Evolutionary conservation across 1,140 invertebrate species (phyloP).

Genomic region (Drosophila prosaltans): DNA sequence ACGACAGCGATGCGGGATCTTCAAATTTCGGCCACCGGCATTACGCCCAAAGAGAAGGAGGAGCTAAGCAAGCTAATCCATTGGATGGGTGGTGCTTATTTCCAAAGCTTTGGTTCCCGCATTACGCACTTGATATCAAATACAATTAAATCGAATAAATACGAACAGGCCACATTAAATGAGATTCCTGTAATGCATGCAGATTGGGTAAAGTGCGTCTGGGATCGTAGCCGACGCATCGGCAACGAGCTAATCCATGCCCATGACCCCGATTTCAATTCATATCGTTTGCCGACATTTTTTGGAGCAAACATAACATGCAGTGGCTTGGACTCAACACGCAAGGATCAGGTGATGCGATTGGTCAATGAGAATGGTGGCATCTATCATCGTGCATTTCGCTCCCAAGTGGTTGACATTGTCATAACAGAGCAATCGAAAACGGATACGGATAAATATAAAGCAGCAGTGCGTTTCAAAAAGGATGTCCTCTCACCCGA

Average conservation of each 20-base stretch:
- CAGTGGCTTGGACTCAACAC: constrained; percentile 87
- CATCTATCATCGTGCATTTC: constrained; percentile 84
- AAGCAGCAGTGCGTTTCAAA: constrained; percentile 89
- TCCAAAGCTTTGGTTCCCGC: constrained; percentile 87
- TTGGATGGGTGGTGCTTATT: constrained; percentile 93
- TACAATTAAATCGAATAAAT: constrained; percentile 89
- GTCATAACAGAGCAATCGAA: constrained; percentile 83
- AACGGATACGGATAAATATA: constrained; percentile 91
- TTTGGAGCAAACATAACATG: constrained; percentile 91
- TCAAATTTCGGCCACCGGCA: constrained; percentile 89
- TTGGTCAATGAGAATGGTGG: constrained; percentile 90
- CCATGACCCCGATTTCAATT: constrained; percentile 86
- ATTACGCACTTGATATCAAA: constrained; percentile 93
- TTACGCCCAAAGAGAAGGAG: constrained; percentile 86
- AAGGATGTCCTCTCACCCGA: constrained; percentile 88
- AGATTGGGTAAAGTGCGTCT: constrained; percentile 91
- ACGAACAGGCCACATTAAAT: constrained; percentile 89
- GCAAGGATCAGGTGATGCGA: constrained; percentile 88
- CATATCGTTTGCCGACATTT: constrained; percentile 90
- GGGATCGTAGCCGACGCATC: constrained; percentile 86
- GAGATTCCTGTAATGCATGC: constrained; percentile 90
- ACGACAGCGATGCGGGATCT: constrained; percentile 92
- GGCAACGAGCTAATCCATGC: constrained; percentile 85
- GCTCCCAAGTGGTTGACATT: constrained; percentile 80
- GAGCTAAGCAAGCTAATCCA: constrained; percentile 88